phyloP scores from a whole-genome alignment of 2,113 vertebrate genomes.

The Neodontobutis hainanensis region DNA sequence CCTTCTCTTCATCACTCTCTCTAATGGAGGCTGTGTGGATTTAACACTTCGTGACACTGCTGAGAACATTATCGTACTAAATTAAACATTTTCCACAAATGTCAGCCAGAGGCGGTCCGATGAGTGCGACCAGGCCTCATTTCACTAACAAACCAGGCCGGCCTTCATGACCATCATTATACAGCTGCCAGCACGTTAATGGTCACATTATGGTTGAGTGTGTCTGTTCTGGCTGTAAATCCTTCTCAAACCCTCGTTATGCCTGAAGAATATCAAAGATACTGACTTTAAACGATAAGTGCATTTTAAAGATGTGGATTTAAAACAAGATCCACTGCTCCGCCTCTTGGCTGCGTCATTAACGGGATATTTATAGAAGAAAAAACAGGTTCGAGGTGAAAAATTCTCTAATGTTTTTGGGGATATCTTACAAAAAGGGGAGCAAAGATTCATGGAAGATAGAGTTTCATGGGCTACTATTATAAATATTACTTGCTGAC shows the following conservation, averaged over 20 bases:
- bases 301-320: not conserved
- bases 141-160: not conserved
- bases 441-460: conserved; percentile 6
- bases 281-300: not conserved
- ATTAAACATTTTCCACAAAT: conserved; percentile 6
- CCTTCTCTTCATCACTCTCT: not conserved
- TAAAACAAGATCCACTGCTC: not conserved
- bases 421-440: conserved; percentile 5
- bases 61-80: conserved; percentile 8
- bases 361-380: conserved; percentile 4
- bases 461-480: conserved; percentile 10
- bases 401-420: not conserved
- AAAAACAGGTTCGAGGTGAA: not conserved
- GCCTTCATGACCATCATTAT: not conserved
- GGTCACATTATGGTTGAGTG: not conserved
- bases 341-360: not conserved
- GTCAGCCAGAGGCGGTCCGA: not conserved
- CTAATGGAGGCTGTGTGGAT: not conserved
- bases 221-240: not conserved
- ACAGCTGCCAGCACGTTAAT: not conserved
- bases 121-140: not conserved
- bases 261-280: not conserved
- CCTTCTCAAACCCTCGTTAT: not conserved
- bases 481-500: conserved; percentile 5
- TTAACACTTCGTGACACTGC: not conserved